phyloP scores from a whole-genome alignment of 30 jellyfish, hydroid and myxozoan species.

The Cassiopea andromeda region DNA sequence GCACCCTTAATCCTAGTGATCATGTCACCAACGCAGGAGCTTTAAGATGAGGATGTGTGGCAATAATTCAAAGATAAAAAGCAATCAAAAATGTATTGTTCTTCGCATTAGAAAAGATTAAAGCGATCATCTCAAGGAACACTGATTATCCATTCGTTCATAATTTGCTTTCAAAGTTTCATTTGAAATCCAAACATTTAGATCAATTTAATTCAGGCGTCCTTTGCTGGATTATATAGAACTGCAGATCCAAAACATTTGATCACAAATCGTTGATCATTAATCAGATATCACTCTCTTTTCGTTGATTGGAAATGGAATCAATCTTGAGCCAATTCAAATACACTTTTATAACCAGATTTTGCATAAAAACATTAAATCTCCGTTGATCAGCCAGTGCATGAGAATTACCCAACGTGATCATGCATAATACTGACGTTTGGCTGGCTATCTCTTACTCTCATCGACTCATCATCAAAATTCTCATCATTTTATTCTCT shows the following conservation, averaged over 20 bases:
- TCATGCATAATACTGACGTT: too few relatives aligned
- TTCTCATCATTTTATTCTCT: too few relatives aligned
- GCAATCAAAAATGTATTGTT: not conserved
- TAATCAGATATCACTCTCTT: too few relatives aligned
- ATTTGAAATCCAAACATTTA: not conserved
- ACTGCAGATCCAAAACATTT: not conserved
- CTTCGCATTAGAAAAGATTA: not conserved
- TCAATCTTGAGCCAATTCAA: too few relatives aligned
- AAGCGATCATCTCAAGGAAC: not conserved
- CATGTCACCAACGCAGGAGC: slow-evolving; percentile 1
- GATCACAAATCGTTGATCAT: too few relatives aligned
- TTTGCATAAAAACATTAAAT: too few relatives aligned
- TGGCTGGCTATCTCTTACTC: too few relatives aligned
- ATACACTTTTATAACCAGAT: too few relatives aligned
- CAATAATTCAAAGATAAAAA: not conserved
- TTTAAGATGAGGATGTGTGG: not conserved
- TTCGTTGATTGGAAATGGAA: too few relatives aligned
- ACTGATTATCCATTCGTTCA: not conserved
- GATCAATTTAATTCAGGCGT: not conserved
- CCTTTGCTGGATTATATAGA: not conserved
- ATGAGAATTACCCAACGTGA: too few relatives aligned
- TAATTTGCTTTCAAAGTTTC: not conserved
- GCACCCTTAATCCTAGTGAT: not conserved
- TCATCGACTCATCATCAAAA: too few relatives aligned
- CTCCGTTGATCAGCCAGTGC: too few relatives aligned